phyloP scores from a whole-genome alignment of 2,888 invertebrate genomes.

The Drosophila infuscata region DNA sequence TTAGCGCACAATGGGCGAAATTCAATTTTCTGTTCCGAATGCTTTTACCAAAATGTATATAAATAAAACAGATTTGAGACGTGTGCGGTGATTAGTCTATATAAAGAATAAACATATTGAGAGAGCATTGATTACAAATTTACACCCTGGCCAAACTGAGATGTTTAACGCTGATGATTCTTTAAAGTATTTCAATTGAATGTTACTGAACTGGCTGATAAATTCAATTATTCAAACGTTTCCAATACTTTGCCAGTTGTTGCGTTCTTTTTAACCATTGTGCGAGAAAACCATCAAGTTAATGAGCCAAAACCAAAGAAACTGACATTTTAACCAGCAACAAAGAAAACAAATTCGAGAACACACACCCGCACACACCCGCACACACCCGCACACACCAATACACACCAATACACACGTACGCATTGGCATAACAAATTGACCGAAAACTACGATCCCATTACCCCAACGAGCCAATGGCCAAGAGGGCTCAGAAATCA shows the following conservation, averaged over 20 bases:
- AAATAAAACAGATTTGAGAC: slow-evolving; percentile 1
- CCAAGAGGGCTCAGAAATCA: slow-evolving; percentile 65
- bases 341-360: slow-evolving; percentile 44
- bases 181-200: background rate
- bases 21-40: slow-evolving; percentile 16
- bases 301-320: slow-evolving; percentile 72
- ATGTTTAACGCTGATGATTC: background rate
- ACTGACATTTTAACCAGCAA: slow-evolving; percentile 71
- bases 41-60: background rate
- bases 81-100: background rate
- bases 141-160: background rate
- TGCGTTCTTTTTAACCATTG: slow-evolving; percentile 28
- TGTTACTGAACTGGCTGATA: background rate
- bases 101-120: background rate
- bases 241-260: background rate
- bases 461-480: slow-evolving; percentile 66
- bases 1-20: slow-evolving; percentile 54
- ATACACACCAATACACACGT: slow-evolving; percentile 17
- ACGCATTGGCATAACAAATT: slow-evolving; percentile 76
- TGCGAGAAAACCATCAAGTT: slow-evolving; percentile 65
- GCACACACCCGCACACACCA: slow-evolving; percentile 16
- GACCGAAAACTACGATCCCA: slow-evolving; percentile 82
- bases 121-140: background rate
- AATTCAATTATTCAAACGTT: slow-evolving; percentile 1
- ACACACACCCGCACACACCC: background rate